Evolutionary conservation across 2,113 vertebrate species (phyloP).

Genomic region (Glareola pratincola): DNA sequence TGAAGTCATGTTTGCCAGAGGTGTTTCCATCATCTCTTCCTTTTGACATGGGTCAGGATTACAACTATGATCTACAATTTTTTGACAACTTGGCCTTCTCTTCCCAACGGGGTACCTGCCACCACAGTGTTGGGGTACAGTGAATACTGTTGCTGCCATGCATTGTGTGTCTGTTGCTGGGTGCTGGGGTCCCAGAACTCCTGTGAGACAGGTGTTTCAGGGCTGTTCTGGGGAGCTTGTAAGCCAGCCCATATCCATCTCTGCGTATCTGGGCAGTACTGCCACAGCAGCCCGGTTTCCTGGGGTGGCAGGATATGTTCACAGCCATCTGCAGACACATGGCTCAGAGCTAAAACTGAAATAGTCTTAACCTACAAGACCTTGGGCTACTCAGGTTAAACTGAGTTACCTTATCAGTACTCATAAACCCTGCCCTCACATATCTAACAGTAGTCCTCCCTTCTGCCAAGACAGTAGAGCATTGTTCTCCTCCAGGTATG

Average conservation of each 20-base stretch:
- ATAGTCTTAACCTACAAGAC: neutral
- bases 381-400: neutral
- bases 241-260: neutral
- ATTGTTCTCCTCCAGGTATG: neutral
- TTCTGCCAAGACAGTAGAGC: neutral
- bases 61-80: neutral
- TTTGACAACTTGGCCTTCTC: neutral
- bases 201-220: neutral
- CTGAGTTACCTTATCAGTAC: constrained; percentile 16
- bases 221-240: neutral
- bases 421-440: constrained; percentile 15
- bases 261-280: neutral
- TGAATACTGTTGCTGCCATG: neutral
- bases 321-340: neutral
- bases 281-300: neutral
- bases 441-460: neutral
- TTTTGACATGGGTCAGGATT: neutral
- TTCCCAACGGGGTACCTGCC: neutral
- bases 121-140: neutral
- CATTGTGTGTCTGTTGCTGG: neutral
- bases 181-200: neutral
- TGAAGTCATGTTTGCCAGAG: neutral
- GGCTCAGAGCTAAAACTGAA: neutral
- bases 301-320: neutral
- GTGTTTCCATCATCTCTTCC: neutral